Percentiles rank a stretch among this genome's conserved stretches.
Conservation (phyloP, 2,113 vertebrate species). For the Rutilus rutilus region DNA sequence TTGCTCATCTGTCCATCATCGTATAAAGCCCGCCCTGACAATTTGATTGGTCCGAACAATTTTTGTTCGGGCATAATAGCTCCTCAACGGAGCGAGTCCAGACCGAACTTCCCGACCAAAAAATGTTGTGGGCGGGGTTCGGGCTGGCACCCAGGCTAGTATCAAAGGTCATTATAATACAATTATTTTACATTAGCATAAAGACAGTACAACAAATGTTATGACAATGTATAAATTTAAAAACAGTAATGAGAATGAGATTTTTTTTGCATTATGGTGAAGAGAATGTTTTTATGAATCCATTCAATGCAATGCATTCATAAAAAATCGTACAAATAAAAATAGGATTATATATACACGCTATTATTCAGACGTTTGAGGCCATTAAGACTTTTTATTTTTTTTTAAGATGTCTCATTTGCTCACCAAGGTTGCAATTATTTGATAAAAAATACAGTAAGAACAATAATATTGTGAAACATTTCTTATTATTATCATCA, state of each 20-base stretch:
- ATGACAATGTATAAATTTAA: neutral
- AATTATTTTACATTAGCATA: neutral
- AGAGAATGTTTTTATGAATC: neutral
- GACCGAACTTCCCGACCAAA: too few relatives aligned
- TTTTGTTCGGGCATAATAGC: too few relatives aligned
- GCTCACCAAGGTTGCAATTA: neutral
- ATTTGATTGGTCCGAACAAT: too few relatives aligned
- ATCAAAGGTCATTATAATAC: too few relatives aligned
- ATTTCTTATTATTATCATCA: too few relatives aligned
- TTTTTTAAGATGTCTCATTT: neutral
- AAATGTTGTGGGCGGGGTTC: too few relatives aligned
- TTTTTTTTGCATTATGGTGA: neutral
- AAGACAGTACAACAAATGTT: neutral
- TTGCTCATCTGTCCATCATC: too few relatives aligned
- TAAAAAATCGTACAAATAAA: neutral
- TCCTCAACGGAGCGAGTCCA: too few relatives aligned
- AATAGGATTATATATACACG: neutral
- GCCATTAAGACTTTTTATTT: neutral
- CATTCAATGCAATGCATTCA: neutral
- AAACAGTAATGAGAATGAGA: neutral
- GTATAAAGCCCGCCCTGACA: too few relatives aligned
- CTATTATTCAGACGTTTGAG: neutral
- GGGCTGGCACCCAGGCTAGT: too few relatives aligned
- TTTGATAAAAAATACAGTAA: neutral
- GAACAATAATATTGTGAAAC: too few relatives aligned